These are phyloP conservation scores for Balaeniceps rex DNA, from an alignment of 2,113 vertebrate genomes.

Conservation along the genomic window DNA sequence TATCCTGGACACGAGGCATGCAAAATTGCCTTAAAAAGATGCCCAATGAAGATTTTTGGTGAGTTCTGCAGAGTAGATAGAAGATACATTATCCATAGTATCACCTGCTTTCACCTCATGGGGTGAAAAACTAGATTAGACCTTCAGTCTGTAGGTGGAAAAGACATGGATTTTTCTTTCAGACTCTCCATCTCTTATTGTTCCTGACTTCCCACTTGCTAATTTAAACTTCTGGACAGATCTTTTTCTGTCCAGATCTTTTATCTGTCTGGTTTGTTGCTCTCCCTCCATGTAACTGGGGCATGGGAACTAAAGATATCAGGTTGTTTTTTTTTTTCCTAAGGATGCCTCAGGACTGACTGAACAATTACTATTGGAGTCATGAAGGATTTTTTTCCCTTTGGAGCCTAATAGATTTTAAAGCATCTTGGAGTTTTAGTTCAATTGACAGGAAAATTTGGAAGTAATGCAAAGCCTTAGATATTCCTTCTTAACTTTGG, in stretches of 20 bases:
- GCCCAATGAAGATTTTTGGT: not conserved
- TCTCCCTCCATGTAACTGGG: not conserved
- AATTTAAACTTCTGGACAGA: not conserved
- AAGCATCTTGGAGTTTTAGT: slow-evolving; percentile 7
- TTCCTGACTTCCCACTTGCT: not conserved
- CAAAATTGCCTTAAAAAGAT: not conserved
- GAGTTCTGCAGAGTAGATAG: not conserved
- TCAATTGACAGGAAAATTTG: slow-evolving; percentile 11
- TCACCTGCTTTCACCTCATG: not conserved
- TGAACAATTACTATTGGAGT: not conserved
- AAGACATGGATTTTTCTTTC: not conserved
- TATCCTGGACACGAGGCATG: not conserved
- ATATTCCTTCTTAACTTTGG: not conserved
- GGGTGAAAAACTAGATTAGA: not conserved
- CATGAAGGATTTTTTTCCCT: not conserved
- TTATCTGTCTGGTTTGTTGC: not conserved
- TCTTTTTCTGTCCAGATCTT: not conserved
- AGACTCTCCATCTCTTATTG: not conserved
- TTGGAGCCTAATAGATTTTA: slow-evolving; percentile 16
- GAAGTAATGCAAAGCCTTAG: not conserved
- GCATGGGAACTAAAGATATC: not conserved
- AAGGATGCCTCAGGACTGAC: not conserved
- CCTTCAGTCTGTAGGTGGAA: not conserved
- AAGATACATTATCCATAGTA: not conserved
- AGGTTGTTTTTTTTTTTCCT: not conserved